These are phyloP conservation scores for Synanthedon formicaeformis DNA, from an alignment of 2,888 invertebrate genomes.

Conservation along the genomic window DNA sequence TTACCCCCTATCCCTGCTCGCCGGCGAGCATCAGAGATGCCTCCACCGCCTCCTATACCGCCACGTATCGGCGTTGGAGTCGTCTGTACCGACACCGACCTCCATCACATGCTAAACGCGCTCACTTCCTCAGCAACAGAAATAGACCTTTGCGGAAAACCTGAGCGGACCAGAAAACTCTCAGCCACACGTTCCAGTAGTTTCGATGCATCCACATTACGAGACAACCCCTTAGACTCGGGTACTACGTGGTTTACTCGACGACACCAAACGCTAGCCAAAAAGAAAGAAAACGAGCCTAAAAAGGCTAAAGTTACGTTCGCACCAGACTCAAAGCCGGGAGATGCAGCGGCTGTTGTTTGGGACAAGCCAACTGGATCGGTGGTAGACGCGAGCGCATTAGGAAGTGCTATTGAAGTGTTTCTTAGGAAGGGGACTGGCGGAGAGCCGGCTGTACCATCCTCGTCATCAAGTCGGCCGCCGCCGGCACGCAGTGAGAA, in stretches of 20 bases:
- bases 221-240: conserved; percentile 49
- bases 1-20: conserved; percentile 72
- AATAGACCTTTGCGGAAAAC: conserved; percentile 77
- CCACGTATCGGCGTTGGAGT: conserved; percentile 70
- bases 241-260: conserved; percentile 83
- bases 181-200: conserved; percentile 85
- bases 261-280: conserved; percentile 81
- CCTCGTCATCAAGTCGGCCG: conserved; percentile 25
- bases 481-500: conserved; percentile 33
- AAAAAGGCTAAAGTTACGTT: conserved; percentile 70
- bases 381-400: conserved; percentile 81
- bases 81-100: conserved; percentile 84
- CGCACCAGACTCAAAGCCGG: conserved; percentile 73
- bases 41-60: conserved; percentile 65
- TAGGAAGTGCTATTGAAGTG: conserved; percentile 88
- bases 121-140: conserved; percentile 86
- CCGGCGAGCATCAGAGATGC: conserved; percentile 81
- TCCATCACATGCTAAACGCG: conserved; percentile 82
- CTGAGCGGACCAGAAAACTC: conserved; percentile 70
- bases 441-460: conserved; percentile 51
- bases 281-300: conserved; percentile 62
- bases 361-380: conserved; percentile 84
- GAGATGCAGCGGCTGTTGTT: conserved; percentile 73
- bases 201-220: conserved; percentile 83
- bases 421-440: conserved; percentile 75